Base-by-base conservation (phyloP, 2,797 vertebrate species). In the Sarcophilus harrisii region DNA sequence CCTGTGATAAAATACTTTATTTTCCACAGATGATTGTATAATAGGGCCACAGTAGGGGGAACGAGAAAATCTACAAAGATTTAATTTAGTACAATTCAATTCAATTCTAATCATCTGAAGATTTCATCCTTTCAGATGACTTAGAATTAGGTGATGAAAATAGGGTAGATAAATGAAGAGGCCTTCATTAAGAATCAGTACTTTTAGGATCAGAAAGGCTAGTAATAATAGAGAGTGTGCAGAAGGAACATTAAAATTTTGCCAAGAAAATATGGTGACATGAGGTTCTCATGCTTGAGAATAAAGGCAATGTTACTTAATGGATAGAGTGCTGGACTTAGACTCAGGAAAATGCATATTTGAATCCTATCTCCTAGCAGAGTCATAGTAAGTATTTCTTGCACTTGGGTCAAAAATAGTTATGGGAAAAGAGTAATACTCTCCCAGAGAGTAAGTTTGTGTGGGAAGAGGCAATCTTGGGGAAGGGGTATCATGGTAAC, bases 241-340 rank as follows among this genome's bases (percentile, higher is more conserved):
- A 28, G 93, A 91, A 54, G 58, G 90, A 93, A 92, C 54, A 52
- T 95, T 81, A 24, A 45, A 81, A 45, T 45, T 81, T 81, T 81
- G 38, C 73, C 21, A 24, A 81, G 73, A 10, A 4, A 45, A 81
- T 45, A 45, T 1, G 10, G 21, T 45, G 45, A 81, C 4, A 11
- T 81, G 73, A 45, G 73, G 38, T 81, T 81, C 8, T 24, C 38
- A 27, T 45, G 8, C 27, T 24, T 11, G 10, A 45, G 6, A 81
- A 45, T 81, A 81, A 81, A 81, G 21, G 73, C 73, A 81, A 2
- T 45, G 8, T 81, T 9, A 21, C 21, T 18, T 45, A 45, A 81
- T 81, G 18, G n/a, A 81, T 81, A 81, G 45, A 81, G 38, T 45
- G 38, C 21, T 81, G 38, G 38, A 27, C 21, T 81, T 81, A 9